phyloP scores from a whole-genome alignment of 2,888 invertebrate genomes.

The Dryobotodes eremita region DNA sequence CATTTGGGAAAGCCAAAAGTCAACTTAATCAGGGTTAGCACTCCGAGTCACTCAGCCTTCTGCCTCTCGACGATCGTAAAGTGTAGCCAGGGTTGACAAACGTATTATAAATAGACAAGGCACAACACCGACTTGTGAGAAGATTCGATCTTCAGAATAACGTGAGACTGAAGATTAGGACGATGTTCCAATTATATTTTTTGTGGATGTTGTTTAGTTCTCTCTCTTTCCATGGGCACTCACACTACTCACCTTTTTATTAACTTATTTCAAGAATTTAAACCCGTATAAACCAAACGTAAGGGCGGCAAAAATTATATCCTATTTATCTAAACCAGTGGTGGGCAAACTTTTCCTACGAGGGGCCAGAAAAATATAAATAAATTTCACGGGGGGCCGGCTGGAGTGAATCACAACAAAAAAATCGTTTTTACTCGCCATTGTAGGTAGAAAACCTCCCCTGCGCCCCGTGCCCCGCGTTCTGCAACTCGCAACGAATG shows the following conservation, averaged over 20 bases:
- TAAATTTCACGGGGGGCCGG: too few relatives aligned
- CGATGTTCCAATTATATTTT: background rate
- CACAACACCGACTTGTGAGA: background rate
- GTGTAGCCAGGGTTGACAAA: conserved; percentile 12
- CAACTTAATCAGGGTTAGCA: conserved; percentile 45
- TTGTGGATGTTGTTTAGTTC: background rate
- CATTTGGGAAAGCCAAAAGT: conserved; percentile 41
- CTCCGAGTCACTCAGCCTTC: conserved; percentile 20
- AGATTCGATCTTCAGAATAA: background rate
- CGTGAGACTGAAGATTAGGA: conserved; percentile 3
- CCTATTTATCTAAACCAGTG: background rate
- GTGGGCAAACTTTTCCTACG: too few relatives aligned
- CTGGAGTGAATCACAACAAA: too few relatives aligned
- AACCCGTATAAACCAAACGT: background rate
- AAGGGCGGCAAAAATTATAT: background rate
- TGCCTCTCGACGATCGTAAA: conserved; percentile 44
- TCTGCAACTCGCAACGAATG: too few relatives aligned
- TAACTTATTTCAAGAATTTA: background rate
- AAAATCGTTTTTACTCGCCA: too few relatives aligned
- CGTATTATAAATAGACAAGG: conserved; percentile 1
- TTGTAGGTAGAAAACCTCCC: too few relatives aligned
- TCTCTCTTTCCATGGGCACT: background rate
- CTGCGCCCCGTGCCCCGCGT: too few relatives aligned
- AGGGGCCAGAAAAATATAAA: too few relatives aligned
- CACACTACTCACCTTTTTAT: background rate